Evolutionary conservation across 2,113 vertebrate species (phyloP), one percentile per base, ranked within the genome.

Genomic region (Eolophus roseicapilla): DNA sequence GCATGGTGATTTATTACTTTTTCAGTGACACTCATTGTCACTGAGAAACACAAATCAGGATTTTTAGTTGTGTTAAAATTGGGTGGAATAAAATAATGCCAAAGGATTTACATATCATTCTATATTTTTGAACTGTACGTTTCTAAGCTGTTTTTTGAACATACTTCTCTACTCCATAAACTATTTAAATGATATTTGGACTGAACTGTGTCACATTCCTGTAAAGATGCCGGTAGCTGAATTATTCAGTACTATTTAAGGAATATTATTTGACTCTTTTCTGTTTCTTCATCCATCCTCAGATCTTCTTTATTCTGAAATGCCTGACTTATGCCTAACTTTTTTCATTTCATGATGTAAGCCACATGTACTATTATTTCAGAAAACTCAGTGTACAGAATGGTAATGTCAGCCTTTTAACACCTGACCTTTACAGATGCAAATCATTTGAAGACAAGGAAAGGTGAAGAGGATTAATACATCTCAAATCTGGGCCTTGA

Each of bases 191-290:
- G 28, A 39, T 60, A 86, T 39, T 88, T 95, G 82, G 87, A 90
- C 55, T 88, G 13, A 70, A 50, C 35, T n/a, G 7, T 90, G 82
- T 88, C 93, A 92, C 90, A 90, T 93, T 96, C 85, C 55, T 92
- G 85, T 83, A 84, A 86, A 77, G 37, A 43, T 50, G 85, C 82
- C 1, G 10, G 59, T 90, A 90, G 37, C 71, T 59, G 64, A 69
- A 46, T 79, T 73, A 39, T 78, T 81, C 29, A 43, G 80, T 74
- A 46, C 33, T 85, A 37, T 91, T 82, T 87, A 79, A 85, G 70
- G 37, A 90, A 41, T 43, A 94, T 62, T 82, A n/a, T 73, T 87
- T 82, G 14, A 31, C 8, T 74, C 25, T 7, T 65, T 93, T 86
- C 21, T 76, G 28, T 71, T 85, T 64, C 62, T 91, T 89, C n/a